Evolutionary conservation across 2,888 invertebrate genomes (phyloP), one percentile per base, ranked within the genome.

Genomic region (Mimumesa dahlbomi): DNA sequence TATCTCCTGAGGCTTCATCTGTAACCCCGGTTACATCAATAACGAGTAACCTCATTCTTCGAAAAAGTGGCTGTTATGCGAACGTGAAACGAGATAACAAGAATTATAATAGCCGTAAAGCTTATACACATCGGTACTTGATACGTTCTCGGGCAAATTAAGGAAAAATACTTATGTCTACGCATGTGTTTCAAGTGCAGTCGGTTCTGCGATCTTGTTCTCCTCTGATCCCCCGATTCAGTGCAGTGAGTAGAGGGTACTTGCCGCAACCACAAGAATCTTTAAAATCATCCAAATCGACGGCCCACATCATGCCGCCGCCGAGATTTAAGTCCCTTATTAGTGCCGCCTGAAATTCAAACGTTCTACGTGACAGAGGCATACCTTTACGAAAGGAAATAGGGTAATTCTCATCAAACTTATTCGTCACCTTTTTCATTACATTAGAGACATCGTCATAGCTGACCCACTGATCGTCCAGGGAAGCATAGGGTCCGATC

Each of bases 251-350:
- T 3, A 97, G 90, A 0, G 97, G 96, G 90, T 96, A 95, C 43
- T 92, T 91, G 40, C 96, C 96, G 87, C 94, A 92, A 0, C 94
- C 95, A 85, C 97, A 97, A 67, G 93, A 91, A 56, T 73, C 90
- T 73, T 92, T 93, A 85, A 96, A 97, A 88, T 97, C 97, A 80
- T 97, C 97, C 79, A 97, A 92, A 90, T 97, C 96, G 38, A 97
- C 90, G 0, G 97, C 96, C 97, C 97, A 97, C 50, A 97, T 93
- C 96, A 96, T 96, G 13, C 95, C 96, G 58, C 97, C 97, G 19
- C 94, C 96, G 22, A 97, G 92, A 76, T 94, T 92, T 88, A 95
- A 91, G 13, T 93, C 91, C 68, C 94, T 93, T 45, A 97, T 93
- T 82, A 94, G 94, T 82, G 95, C 93, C 0, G 95, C 94, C 91